phyloP scores from a whole-genome alignment of 2,888 invertebrate genomes.

The Patella caerulea region DNA sequence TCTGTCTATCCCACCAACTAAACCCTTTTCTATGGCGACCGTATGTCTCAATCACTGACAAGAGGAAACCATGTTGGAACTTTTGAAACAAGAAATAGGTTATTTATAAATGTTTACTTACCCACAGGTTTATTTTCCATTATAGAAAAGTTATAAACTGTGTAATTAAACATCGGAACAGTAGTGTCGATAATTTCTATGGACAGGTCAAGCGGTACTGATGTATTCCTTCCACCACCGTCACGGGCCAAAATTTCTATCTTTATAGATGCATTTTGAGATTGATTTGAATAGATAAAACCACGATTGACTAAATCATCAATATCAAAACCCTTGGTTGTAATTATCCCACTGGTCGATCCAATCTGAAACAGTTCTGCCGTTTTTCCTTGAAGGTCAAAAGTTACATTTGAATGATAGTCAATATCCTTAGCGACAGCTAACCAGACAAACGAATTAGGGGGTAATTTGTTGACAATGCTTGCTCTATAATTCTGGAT shows the following conservation, averaged over 20 bases:
- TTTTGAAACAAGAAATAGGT: too few species aligned
- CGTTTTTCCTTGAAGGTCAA: constrained; percentile 12
- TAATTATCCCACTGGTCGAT: constrained; percentile 28
- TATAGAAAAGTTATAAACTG: constrained; percentile 29
- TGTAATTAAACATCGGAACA: constrained; percentile 8
- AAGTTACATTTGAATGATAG: constrained; percentile 27
- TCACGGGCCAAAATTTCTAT: constrained; percentile 16
- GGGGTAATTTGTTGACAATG: constrained; percentile 41
- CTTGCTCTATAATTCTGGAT: constrained; percentile 24
- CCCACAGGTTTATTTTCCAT: constrained; percentile 32
- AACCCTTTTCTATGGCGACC: too few species aligned
- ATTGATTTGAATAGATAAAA: constrained; percentile 10
- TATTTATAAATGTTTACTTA: constrained; percentile 14
- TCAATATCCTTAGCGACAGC: constrained; percentile 36
- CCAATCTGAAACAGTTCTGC: constrained; percentile 26
- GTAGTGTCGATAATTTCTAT: constrained; percentile 8
- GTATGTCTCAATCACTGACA: too few species aligned
- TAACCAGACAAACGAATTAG: constrained; percentile 34
- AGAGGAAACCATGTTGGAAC: too few species aligned
- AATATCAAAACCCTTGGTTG: constrained; percentile 27
- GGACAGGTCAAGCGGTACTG: constrained; percentile 1
- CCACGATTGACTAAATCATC: constrained; percentile 21
- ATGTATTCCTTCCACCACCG: constrained; percentile 8
- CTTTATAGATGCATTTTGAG: constrained; percentile 7
- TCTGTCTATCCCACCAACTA: too few species aligned